Percentiles rank a stretch among this genome's conserved stretches.
These are phyloP conservation scores for Proterorhinus semilunaris DNA, from an alignment of 2,113 vertebrate genomes.

Conservation along the genomic window DNA sequence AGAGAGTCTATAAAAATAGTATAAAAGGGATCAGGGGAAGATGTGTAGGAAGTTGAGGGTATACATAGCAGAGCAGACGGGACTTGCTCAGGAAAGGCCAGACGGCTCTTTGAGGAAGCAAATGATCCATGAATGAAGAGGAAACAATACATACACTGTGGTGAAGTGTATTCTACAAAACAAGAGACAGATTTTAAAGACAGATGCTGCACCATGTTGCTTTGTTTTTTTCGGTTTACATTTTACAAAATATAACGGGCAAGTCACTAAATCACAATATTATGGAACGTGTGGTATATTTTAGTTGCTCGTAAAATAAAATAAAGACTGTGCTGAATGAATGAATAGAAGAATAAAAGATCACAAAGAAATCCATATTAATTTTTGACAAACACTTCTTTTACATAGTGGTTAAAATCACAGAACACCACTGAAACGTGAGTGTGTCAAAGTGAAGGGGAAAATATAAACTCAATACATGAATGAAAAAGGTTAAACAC, in stretches of 20 bases:
- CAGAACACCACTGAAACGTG: neutral
- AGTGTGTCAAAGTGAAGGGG: neutral
- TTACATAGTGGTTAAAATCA: neutral
- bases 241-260: neutral
- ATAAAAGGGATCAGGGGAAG: neutral
- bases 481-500: conserved; percentile 2
- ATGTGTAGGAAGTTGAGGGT: neutral
- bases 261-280: neutral
- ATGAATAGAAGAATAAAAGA: neutral
- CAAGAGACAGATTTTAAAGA: neutral
- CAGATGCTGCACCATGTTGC: neutral
- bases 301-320: neutral
- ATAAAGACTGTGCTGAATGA: neutral
- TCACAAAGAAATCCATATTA: neutral
- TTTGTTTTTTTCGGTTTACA: neutral
- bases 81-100: conserved; percentile 10
- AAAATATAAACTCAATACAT: neutral
- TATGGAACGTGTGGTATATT: neutral
- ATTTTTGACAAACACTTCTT: neutral
- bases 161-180: neutral
- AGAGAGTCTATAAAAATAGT: neutral
- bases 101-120: conserved; percentile 15
- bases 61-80: neutral
- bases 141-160: conserved; percentile 23
- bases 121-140: conserved; percentile 21